These are phyloP conservation scores for Callithrix jacchus DNA, from an alignment of 2,113 vertebrate species.

Conservation along the genomic window DNA sequence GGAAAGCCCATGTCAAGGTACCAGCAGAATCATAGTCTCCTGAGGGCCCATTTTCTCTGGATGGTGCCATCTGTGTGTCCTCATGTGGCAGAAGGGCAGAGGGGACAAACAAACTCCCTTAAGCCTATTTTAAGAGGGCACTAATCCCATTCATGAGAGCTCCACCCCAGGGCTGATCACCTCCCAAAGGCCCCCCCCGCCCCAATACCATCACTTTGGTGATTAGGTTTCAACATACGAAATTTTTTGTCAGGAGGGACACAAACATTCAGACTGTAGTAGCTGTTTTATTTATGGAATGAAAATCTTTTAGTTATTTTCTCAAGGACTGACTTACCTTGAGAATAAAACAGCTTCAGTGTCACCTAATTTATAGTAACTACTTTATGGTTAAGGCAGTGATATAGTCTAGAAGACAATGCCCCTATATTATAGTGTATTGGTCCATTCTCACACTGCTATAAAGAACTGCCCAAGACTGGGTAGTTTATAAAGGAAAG, in stretches of 20 bases:
- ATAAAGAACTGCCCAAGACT: too few species aligned
- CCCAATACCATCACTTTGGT: not conserved
- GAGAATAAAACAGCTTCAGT: not conserved
- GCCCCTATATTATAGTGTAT: too few species aligned
- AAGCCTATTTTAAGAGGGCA: not conserved
- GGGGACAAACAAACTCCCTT: not conserved
- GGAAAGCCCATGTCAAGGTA: not conserved
- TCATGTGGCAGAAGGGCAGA: not conserved
- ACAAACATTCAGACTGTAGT: not conserved
- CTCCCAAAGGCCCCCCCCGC: not conserved
- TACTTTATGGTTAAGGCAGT: not conserved
- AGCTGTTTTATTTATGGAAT: not conserved
- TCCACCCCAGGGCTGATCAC: not conserved
- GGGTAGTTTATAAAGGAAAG: too few species aligned
- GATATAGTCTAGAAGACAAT: not conserved
- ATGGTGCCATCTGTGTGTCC: not conserved
- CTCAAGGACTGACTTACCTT: not conserved
- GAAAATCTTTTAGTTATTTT: not conserved
- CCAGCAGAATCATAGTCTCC: not conserved
- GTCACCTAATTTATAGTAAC: not conserved
- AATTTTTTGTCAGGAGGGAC: too few species aligned
- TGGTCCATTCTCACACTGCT: too few species aligned
- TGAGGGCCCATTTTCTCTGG: accelerated
- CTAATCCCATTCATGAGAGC: not conserved
- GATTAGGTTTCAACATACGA: not conserved